Percentiles rank a stretch among this genome's conserved stretches.
Evolutionary conservation across 2,888 invertebrate species (phyloP).

Genomic region (Drosophila paranaensis): DNA sequence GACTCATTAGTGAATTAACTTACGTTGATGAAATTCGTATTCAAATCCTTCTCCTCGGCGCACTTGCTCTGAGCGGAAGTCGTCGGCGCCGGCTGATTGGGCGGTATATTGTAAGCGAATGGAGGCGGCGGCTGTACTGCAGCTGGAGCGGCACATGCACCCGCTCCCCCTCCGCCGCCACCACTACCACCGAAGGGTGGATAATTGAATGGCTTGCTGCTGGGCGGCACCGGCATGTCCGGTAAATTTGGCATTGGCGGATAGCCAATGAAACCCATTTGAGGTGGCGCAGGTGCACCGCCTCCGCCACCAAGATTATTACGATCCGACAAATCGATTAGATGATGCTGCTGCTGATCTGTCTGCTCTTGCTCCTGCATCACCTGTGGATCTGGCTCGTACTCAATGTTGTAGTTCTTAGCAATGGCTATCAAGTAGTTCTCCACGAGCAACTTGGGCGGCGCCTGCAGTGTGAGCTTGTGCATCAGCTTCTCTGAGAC

Average conservation of each 20-base stretch:
- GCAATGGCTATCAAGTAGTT: slow-evolving; percentile 97
- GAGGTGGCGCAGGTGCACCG: slow-evolving; percentile 87
- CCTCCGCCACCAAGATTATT: slow-evolving; percentile 87
- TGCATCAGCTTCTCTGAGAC: slow-evolving; percentile 96
- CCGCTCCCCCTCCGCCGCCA: slow-evolving; percentile 72
- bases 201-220: slow-evolving; percentile 88
- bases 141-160: slow-evolving; percentile 61
- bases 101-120: slow-evolving; percentile 86
- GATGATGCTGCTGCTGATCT: slow-evolving; percentile 86
- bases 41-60: slow-evolving; percentile 87
- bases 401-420: slow-evolving; percentile 96
- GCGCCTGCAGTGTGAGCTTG: slow-evolving; percentile 97
- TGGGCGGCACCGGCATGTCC: slow-evolving; percentile 85
- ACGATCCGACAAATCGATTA: slow-evolving; percentile 88
- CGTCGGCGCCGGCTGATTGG: slow-evolving; percentile 67
- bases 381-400: slow-evolving; percentile 97
- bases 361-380: slow-evolving; percentile 89
- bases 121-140: slow-evolving; percentile 67
- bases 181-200: slow-evolving; percentile 84
- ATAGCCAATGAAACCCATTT: slow-evolving; percentile 93
- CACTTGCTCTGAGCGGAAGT: slow-evolving; percentile 75
- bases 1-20: slow-evolving; percentile 77
- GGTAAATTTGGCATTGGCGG: slow-evolving; percentile 90
- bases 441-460: slow-evolving; percentile 97
- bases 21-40: slow-evolving; percentile 86